A percentile compares a stretch with the other conserved stretches of the same genome.
These are phyloP conservation scores for Corythoichthys intestinalis DNA, from an alignment of 2,113 vertebrate genomes.

Conservation along the genomic window DNA sequence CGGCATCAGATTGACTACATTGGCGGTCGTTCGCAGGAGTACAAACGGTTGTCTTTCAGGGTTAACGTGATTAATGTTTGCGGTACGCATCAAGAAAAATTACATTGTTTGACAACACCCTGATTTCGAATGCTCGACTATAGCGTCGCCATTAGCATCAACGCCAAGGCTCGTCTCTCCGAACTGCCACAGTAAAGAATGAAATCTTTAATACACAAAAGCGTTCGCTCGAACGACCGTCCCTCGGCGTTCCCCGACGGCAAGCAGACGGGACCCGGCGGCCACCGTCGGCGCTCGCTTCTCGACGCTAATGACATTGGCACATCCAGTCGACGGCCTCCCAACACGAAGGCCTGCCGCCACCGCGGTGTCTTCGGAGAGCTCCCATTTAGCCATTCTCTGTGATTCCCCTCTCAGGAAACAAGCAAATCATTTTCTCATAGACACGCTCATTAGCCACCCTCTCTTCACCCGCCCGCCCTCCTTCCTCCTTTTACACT, in stretches of 20 bases:
- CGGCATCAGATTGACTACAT: neutral
- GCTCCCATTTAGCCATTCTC: conserved; percentile 75
- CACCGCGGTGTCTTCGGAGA: conserved; percentile 62
- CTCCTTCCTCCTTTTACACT: conserved; percentile 42
- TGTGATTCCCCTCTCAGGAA: conserved; percentile 77
- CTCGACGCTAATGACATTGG: conserved; percentile 69
- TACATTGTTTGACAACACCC: neutral
- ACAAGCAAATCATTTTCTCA: conserved; percentile 74
- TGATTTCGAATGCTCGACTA: neutral
- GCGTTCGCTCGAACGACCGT: neutral
- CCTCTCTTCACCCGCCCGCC: neutral
- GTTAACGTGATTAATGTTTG: neutral
- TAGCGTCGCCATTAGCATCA: neutral
- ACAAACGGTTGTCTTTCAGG: neutral
- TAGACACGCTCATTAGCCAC: conserved; percentile 74
- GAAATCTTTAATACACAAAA: neutral
- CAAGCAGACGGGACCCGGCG: conserved; percentile 62
- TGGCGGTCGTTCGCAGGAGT: neutral
- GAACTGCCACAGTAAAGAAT: neutral
- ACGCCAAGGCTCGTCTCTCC: neutral
- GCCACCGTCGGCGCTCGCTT: conserved; percentile 48
- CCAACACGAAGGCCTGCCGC: conserved; percentile 48
- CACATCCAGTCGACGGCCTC: conserved; percentile 60
- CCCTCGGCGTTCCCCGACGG: conserved; percentile 37
- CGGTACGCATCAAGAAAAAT: no score